Base-by-base conservation (phyloP, 2,888 invertebrate genomes). In the Apamea crenata region DNA sequence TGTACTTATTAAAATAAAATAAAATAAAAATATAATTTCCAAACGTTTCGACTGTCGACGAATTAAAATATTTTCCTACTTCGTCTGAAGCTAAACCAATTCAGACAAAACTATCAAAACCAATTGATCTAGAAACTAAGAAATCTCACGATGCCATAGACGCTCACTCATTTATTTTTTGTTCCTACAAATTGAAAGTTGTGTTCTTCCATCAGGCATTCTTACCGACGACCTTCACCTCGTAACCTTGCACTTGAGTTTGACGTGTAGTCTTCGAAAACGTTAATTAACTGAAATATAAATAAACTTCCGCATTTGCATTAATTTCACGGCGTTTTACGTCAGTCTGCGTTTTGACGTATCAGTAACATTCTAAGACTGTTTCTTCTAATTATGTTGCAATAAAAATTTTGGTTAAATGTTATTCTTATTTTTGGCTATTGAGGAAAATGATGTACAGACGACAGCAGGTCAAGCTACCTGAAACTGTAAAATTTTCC, bases 251-350 rank as follows among this genome's bases (percentile, higher is more conserved):
- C 63, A 77, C 79, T 85, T 78, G 86, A 50, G 21, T 50, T 66
- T 29, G 36, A 72, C 47, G 40, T 71, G 74, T 59, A 47, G 25
- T 77, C 77, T 75, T 63, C 65, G 29, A 73, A 68, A 44, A 59
- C 61, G 44, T 47, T 72, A 74, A 80, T 78, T 78, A 76, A 29
- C 10, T 10, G 71, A 47, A 79, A 74, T 74, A 82, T 61, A 87
- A 78, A 78, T 72, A 80, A 81, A 80, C 74, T 78, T 79, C 82
- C 86, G 61, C 44, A 25, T 80, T 82, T 47, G n/a, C 12, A 56
- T 81, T 74, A 36, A 87, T 86, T 86, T 81, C 72, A 77, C 66
- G 77, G 68, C 10, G 18, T 29, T 75, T 77, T n/a, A 40, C 40
- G 18, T 29, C 61, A 29, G 16, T 18, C 16, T 29, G 18, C 29